Evolutionary conservation across 2,888 invertebrate species (phyloP).

Genomic region (Ditylenchus weischeri): DNA sequence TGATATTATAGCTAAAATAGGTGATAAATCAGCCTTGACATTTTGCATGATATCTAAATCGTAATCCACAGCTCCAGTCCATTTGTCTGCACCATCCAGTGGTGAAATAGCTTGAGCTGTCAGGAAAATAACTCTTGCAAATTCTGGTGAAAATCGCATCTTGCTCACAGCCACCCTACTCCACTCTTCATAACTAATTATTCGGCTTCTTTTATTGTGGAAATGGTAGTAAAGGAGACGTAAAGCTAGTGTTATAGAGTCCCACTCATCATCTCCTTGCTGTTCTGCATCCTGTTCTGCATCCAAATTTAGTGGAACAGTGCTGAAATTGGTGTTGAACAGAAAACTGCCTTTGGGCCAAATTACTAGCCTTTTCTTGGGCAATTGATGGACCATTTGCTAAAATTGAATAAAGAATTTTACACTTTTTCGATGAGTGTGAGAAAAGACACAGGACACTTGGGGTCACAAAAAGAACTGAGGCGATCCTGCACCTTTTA

Average conservation of each 20-base stretch:
- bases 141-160: not conserved
- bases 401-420: no score
- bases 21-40: not conserved
- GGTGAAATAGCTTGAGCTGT: not conserved
- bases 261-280: not conserved
- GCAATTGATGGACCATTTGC: no score
- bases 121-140: not conserved
- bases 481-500: no score
- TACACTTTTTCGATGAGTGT: no score
- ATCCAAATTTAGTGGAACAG: not conserved
- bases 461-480: no score
- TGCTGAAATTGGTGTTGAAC: conserved; percentile 17
- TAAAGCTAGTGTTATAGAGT: conserved; percentile 12
- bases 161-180: not conserved
- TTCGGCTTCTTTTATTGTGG: conserved; percentile 21
- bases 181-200: not conserved
- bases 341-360: conserved; percentile 24
- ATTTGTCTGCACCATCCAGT: not conserved
- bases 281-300: not conserved
- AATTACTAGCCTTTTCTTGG: conserved; percentile 20
- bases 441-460: no score
- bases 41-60: no score
- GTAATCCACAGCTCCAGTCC: not conserved
- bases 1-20: not conserved
- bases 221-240: conserved; percentile 22